Base-by-base conservation (phyloP, 2,113 vertebrate genomes). In the Sigmodon hispidus region DNA sequence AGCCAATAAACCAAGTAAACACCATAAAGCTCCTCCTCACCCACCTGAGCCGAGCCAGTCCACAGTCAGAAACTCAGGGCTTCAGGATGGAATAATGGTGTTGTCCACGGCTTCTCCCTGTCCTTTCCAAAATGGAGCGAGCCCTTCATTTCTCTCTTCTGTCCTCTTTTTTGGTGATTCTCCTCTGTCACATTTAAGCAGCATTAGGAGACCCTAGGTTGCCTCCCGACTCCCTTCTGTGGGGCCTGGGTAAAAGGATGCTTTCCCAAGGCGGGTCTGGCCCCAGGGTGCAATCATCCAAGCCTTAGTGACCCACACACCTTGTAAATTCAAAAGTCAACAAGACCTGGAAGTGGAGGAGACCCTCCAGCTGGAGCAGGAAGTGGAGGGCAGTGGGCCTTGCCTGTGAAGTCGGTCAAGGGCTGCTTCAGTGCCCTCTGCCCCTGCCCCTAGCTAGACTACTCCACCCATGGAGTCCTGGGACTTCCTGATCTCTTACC, bases 1-100 rank as follows among this genome's bases (percentile, higher is more conserved):
- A 97, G 55, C 93, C 95, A 96, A 97, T 97, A 98, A 98, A 97
- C 86, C 90, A 93, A 96, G 95, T 86, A 98, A 97, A 97, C 77
- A 97, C 77, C 88, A 96, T 98, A 97, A 97, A 98, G 75, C 77
- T 94, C 67, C 77, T 94, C 67, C 87, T 95, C 45, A 36, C 93
- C 55, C 13, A 17, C 70, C 65, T 36, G 45, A 89, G 77, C 73
- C 43, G 89, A 75, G 80, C 73, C 69, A n/a, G 91, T 73, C 43
- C 45, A 1, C 0, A n/a, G 43, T 48, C 40, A 55, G 59, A 90
- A 87, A 86, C 52, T 5, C 17, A 10, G 40, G 24, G 73, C 48
- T 87, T 65, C 16, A 31, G 16, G 52, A 59, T 15, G 63, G 0
- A 1, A 26, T 34, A 7, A 1, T 69, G 29, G 17, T 40, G 19